phyloP scores from a whole-genome alignment of 1,140 invertebrate genomes.

The Anoplophora glabripennis region DNA sequence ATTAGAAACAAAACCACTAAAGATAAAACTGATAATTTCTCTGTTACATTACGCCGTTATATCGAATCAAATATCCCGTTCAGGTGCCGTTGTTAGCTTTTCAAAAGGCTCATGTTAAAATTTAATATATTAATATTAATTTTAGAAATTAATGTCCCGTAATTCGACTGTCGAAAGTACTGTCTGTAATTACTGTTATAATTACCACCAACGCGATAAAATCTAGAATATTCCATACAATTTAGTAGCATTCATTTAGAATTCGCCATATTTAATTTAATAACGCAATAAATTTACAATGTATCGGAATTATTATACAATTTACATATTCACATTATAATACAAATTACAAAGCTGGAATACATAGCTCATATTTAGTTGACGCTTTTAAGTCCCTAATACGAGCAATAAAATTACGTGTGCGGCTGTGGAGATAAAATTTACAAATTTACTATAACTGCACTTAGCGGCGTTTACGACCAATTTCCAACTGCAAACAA shows the following conservation, averaged over 20 bases:
- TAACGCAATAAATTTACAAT: slow-evolving; percentile 27
- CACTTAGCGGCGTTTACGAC: slow-evolving; percentile 23
- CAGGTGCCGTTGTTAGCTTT: too few relatives aligned
- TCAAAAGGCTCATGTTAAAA: too few relatives aligned
- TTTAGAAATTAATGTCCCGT: not conserved
- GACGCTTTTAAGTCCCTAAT: slow-evolving; percentile 33
- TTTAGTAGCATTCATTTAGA: slow-evolving; percentile 5
- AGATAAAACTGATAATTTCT: too few relatives aligned
- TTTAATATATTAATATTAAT: too few relatives aligned
- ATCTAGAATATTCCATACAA: slow-evolving; percentile 6
- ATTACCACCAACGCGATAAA: slow-evolving; percentile 1
- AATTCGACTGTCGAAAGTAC: not conserved
- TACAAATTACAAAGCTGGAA: slow-evolving; percentile 28
- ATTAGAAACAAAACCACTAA: too few relatives aligned
- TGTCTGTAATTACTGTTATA: slow-evolving; percentile 2
- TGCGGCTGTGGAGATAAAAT: slow-evolving; percentile 23
- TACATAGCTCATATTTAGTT: slow-evolving; percentile 29
- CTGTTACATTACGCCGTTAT: too few relatives aligned
- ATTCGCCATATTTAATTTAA: slow-evolving; percentile 14
- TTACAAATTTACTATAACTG: slow-evolving; percentile 28
- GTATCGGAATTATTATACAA: slow-evolving; percentile 29
- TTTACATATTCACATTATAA: slow-evolving; percentile 31
- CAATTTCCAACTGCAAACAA: slow-evolving; percentile 23
- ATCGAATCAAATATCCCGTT: too few relatives aligned
- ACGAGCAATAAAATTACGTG: slow-evolving; percentile 26